Base-by-base conservation (phyloP, 2,797 vertebrate species). In the Leptatherina wallacei region DNA sequence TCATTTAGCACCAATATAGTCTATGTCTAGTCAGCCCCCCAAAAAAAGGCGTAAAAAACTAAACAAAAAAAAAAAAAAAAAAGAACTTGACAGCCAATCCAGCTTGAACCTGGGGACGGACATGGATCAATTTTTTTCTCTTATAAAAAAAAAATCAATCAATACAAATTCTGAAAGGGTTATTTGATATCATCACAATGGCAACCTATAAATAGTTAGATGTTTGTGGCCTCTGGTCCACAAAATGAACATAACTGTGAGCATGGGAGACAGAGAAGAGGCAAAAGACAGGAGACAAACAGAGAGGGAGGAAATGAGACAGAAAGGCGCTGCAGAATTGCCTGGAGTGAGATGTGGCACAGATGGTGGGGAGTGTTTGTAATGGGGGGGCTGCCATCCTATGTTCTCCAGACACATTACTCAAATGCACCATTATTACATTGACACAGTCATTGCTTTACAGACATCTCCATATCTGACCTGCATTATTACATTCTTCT, bases 351-450 rank as follows among this genome's bases (percentile, higher is more conserved):
- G 82, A 85, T 86, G 80, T 84, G 85, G 87, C 89, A 87, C 92
- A 92, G 90, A 93, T 92, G 90, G 91, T 80, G 61, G 86, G 87
- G 85, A 82, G 87, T 75, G 70, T 64, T 81, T 77, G 77, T 86
- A 80, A 88, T 75, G 72, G 80, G 73, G 81, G 64, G 65, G 57
- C 44, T 49, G 75, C 69, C 73, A 85, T 87, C 77, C 75, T 73
- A 60, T 81, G 82, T 82, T 89, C 83, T 85, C 82, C 71, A 87
- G 89, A 87, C 88, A 80, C 83, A 91, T 91, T 90, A 91, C 80
- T 93, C 89, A 93, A 86, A 88, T 29, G 76, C 77, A 69, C 75
- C 77, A 84, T 90, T 92, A 89, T 91, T 87, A 84, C 84, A 79
- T 65, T 81, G 85, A 91, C 90, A 86, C 88, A 88, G 87, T 89